A percentile compares a stretch with the other conserved stretches of the same genome.
Conservation (phyloP, 2,888 invertebrate species). For the Encarsia formosa region DNA sequence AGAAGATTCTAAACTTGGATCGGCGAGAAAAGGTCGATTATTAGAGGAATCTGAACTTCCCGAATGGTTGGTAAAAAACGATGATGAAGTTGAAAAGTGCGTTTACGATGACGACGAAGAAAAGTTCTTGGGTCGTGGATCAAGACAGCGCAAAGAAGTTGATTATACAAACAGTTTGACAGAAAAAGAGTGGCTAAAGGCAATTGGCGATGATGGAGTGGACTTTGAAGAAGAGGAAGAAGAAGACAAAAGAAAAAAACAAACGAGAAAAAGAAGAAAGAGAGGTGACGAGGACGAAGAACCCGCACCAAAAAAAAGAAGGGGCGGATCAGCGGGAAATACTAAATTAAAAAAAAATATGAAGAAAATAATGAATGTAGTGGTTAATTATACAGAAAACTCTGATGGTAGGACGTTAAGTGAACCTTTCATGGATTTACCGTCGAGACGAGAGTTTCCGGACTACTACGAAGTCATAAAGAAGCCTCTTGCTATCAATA, state of each 20-base stretch:
- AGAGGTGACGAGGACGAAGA: conserved; percentile 59
- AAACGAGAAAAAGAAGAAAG: conserved; percentile 57
- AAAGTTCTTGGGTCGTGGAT: conserved; percentile 77
- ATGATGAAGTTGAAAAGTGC: conserved; percentile 80
- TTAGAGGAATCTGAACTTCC: conserved; percentile 94
- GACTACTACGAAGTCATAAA: conserved; percentile 97
- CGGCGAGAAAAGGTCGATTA: conserved; percentile 70
- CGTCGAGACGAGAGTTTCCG: conserved; percentile 86
- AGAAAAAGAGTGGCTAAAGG: conserved; percentile 96
- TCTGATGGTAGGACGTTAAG: conserved; percentile 83
- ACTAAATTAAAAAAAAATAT: conserved; percentile 72
- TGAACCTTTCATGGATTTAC: conserved; percentile 93
- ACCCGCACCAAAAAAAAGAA: conserved; percentile 57
- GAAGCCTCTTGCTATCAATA: conserved; percentile 92
- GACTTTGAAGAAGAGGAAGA: conserved; percentile 68
- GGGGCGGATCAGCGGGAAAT: conserved; percentile 52
- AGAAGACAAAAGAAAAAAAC: conserved; percentile 61
- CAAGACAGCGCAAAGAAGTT: conserved; percentile 91
- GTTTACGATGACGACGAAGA: conserved; percentile 71
- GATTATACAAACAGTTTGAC: conserved; percentile 96
- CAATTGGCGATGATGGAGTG: conserved; percentile 61
- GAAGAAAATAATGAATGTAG: conserved; percentile 82
- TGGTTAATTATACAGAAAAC: conserved; percentile 79
- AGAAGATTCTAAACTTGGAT: conserved; percentile 67
- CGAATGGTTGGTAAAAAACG: conserved; percentile 90